Base-by-base conservation (phyloP, 2,113 vertebrate species). In the Pipa parva region DNA sequence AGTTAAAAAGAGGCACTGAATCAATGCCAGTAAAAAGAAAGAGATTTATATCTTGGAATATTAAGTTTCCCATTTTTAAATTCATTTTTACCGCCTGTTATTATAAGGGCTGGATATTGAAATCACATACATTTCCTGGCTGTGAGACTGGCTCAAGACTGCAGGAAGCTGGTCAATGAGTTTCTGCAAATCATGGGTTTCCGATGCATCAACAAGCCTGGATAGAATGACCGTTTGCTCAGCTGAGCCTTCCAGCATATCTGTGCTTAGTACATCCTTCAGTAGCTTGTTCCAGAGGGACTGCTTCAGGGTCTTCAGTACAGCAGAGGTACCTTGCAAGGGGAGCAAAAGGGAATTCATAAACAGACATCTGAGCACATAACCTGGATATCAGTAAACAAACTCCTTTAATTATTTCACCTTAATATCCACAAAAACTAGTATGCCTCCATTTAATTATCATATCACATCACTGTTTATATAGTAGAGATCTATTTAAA, bases 281-380 rank as follows among this genome's bases (percentile, higher is more conserved):
- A 83, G 85, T 20, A 98, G 80, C 26, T 73, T 79, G 63, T 73
- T 58, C 75, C 94, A 85, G 5, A 98, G 72, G n/a, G 78, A 63
- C 42, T 84, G 77, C 73, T 84, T 93, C 65, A 98, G 49, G 26
- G 81, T 64, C 42, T 69, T 71, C 15, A 76, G 62, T 57, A 89
- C 90, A 26, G 82, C 73, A 0, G 76, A 80, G 74, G 81, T 74
- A 55, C 92, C 95, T 97, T n/a, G n/a, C n/a, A 71, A 8, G 68
- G 31, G 63, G 74, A 61, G 49, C 46, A 51, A 15, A 52, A 66
- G 20, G 20, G 24, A 26, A 9, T 20, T n/a, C n/a, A n/a, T n/a
- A n/a, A n/a, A n/a, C n/a, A n/a, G n/a, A n/a, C n/a, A n/a, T n/a
- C 22, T 21, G 28, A 15, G 20, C 4, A n/a, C n/a, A n/a, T n/a